Evolutionary conservation across 2,797 vertebrate genomes (phyloP), one percentile per base, ranked within the genome.

Genomic region (Tenualosa thibaudeaui): DNA sequence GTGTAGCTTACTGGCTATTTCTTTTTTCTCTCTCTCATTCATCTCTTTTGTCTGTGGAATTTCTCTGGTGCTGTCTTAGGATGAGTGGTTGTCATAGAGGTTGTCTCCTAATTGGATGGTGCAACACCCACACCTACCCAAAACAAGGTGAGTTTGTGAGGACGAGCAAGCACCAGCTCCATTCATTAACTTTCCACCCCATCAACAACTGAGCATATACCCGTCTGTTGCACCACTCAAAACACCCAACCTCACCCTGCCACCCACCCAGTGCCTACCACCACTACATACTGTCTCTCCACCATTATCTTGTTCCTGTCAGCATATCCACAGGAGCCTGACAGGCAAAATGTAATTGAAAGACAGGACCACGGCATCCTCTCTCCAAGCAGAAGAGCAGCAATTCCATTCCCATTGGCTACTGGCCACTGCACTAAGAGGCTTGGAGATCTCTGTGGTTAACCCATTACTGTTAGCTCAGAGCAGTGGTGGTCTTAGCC

Each of bases 341-440:
- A 46, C 40, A 19, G 71, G 19, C 71, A 43, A 22, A 75, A 75
- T 19, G 71, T 46, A 46, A 78, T 78, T 46, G 71, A 78, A 78
- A 78, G 71, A 78, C 40, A 46, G 71, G 37, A 78, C 19, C 37
- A 46, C 37, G 43, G 71, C 15, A 78, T 8, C 5, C 68, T 43
- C 26, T 31, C 65, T 68, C 65, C 10, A 15, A 26, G 7, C 26
- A 37, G 26, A 68, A 15, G 65, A 75, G 43, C 17, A 7, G 37
- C 31, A 78, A 78, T 46, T 78, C 37, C 71, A 78, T 78, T 78
- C 71, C 71, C 71, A 22, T 22, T 78, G 71, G 71, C 71, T 78
- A 46, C 17, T 22, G 40, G 71, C 71, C 40, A 78, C 71, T 40
- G 37, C 19, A 2, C 71, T 46, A 22, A 40, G 71, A 78, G 40